phyloP scores from a whole-genome alignment of 2,888 invertebrate species.

The Boloria selene region DNA sequence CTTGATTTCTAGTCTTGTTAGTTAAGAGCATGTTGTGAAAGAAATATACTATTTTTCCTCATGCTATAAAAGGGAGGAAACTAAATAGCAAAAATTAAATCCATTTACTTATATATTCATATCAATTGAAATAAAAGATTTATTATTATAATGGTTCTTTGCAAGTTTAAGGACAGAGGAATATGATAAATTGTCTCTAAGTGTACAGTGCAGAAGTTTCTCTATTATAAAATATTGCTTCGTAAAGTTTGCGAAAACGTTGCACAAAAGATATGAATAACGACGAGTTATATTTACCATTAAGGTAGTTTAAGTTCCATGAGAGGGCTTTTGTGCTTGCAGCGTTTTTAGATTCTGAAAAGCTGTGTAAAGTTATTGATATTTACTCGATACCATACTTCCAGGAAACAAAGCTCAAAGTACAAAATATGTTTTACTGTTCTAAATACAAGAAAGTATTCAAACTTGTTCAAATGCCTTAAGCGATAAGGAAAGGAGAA shows the following conservation, averaged over 20 bases:
- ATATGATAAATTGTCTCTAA: conserved; percentile 18
- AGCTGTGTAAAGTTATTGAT: conserved; percentile 13
- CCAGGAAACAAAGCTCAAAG: conserved; percentile 10
- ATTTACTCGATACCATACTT: conserved; percentile 10
- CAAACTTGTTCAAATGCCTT: not conserved
- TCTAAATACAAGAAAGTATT: not conserved
- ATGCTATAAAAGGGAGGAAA: too few species aligned
- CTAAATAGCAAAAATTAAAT: not conserved
- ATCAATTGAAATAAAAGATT: conserved; percentile 3
- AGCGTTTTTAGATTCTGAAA: conserved; percentile 20
- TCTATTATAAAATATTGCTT: conserved; percentile 24
- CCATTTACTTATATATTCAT: not conserved
- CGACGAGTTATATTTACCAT: conserved; percentile 25
- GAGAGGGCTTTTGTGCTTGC: conserved; percentile 18
- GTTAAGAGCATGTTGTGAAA: not conserved
- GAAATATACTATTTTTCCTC: too few species aligned
- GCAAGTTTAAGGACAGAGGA: conserved; percentile 8
- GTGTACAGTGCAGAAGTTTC: conserved; percentile 18
- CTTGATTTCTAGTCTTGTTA: not conserved
- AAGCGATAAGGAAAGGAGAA: too few species aligned
- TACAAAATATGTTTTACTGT: not conserved
- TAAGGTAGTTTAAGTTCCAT: conserved; percentile 20
- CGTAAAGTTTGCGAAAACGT: conserved; percentile 15
- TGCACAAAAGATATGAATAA: conserved; percentile 23
- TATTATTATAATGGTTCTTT: conserved; percentile 6